Base-by-base conservation (phyloP, 1,140 invertebrate genomes). In the Drosophila triauraria region DNA sequence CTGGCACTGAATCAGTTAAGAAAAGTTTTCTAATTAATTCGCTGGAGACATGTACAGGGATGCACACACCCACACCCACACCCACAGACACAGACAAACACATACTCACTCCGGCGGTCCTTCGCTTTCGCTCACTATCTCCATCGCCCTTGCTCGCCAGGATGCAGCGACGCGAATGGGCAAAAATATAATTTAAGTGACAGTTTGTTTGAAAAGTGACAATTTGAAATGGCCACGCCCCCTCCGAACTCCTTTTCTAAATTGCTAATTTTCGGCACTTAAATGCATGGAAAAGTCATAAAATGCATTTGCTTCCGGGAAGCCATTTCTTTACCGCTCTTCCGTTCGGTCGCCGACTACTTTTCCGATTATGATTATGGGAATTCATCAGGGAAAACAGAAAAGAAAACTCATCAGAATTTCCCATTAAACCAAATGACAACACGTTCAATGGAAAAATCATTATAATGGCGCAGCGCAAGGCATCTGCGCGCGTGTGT, bases 11-110 rank as follows among this genome's bases (percentile, higher is more conserved):
- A 87, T 87, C 84, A 87, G 84, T 87, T 88, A 87, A 88, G 84
- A 88, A 88, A 88, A 88, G 80, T 88, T 88, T 88, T 87, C 83
- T 88, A 88, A 88, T 88, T 88, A 88, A 88, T 88, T 87, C 83
- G 80, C 84, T 71, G 64, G 69, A 72, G 65, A 87, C 59, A 78
- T 78, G 58, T 72, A 80, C 58, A 72, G 32, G 32, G 46, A 72
- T 13, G 32, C 44, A 64, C 53, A 67, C 68, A 53, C 27, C 61
- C 67, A 53, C n/a, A n/a, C n/a, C n/a, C n/a, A n/a, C 42, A 59
- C 42, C 44, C 46, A 69, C 30, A 48, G 10, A 9, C 56, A 63
- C 27, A 46, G 12, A 15, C 46, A 61, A 1, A 35, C 32, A 35
- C 32, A 35, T 9, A 35, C 9, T 35, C 32, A 35, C 27, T 30